Conservation (phyloP, 2,113 vertebrate species). For the Leucoraja erinaceus region DNA sequence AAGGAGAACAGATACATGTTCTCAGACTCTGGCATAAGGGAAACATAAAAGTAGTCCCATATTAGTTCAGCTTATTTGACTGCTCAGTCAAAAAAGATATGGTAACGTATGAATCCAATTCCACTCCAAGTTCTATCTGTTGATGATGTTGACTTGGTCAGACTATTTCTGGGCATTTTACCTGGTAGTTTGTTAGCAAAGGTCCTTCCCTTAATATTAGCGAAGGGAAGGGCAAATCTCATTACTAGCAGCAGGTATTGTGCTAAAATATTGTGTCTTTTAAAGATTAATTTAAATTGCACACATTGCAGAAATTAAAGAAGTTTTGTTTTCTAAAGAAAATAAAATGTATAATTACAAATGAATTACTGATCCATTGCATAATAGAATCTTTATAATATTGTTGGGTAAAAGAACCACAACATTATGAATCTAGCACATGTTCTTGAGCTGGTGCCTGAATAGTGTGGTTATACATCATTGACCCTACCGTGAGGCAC, state of each 20-base stretch:
- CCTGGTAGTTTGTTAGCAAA: neutral
- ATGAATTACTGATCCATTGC: neutral
- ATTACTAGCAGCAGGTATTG: neutral
- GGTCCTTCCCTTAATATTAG: neutral
- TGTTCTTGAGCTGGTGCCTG: conserved; percentile 47
- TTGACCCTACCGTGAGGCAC: conserved; percentile 49
- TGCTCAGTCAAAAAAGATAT: neutral
- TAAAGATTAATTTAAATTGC: neutral
- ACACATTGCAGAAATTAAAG: neutral
- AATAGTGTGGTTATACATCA: conserved; percentile 51
- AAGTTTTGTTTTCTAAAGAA: neutral
- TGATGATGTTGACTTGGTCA: neutral
- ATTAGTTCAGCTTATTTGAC: neutral
- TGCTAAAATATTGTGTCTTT: neutral
- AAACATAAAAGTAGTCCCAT: neutral
- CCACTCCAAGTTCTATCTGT: neutral
- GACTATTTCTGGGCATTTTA: neutral
- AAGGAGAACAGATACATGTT: neutral
- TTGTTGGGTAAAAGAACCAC: neutral
- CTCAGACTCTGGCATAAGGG: neutral
- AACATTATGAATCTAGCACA: conserved; percentile 41
- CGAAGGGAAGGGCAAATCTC: neutral
- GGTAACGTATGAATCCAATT: neutral
- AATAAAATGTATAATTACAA: neutral
- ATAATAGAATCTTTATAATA: neutral